phyloP scores from a whole-genome alignment of 2,113 vertebrate genomes.

The Mesitornis unicolor region DNA sequence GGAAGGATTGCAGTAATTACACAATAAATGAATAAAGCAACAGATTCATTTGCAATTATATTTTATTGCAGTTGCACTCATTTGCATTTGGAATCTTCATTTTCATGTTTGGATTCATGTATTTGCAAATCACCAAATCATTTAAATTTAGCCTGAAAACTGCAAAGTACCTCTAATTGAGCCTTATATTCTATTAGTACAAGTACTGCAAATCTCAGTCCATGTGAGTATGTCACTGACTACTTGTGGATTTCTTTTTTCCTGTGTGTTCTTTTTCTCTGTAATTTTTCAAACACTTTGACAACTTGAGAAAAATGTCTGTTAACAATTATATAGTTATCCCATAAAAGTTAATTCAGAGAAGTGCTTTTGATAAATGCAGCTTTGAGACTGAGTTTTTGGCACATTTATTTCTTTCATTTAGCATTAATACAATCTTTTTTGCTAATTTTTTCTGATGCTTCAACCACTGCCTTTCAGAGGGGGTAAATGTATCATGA shows the following conservation, averaged over 20 bases:
- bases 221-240: neutral
- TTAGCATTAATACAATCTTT: constrained; percentile 19
- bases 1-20: constrained; percentile 86
- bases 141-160: constrained; percentile 70
- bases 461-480: constrained; percentile 48
- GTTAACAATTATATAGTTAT: constrained; percentile 18
- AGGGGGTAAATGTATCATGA: constrained; percentile 22
- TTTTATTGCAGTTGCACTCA: constrained; percentile 76
- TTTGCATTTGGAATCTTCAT: constrained; percentile 73
- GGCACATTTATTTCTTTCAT: constrained; percentile 35
- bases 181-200: constrained; percentile 32
- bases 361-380: constrained; percentile 37
- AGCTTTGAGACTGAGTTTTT: neutral
- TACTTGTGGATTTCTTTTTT: neutral
- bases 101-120: constrained; percentile 47
- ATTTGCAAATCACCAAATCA: constrained; percentile 71
- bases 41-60: constrained; percentile 84
- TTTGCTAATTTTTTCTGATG: constrained; percentile 64
- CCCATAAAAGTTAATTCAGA: constrained; percentile 33
- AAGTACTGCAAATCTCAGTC: constrained; percentile 19
- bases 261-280: neutral
- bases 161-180: constrained; percentile 60
- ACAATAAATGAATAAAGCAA: constrained; percentile 85
- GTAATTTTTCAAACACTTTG: constrained; percentile 28
- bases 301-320: constrained; percentile 37